Base-by-base conservation (phyloP, 2,113 vertebrate genomes). In the Urocolius indicus region DNA sequence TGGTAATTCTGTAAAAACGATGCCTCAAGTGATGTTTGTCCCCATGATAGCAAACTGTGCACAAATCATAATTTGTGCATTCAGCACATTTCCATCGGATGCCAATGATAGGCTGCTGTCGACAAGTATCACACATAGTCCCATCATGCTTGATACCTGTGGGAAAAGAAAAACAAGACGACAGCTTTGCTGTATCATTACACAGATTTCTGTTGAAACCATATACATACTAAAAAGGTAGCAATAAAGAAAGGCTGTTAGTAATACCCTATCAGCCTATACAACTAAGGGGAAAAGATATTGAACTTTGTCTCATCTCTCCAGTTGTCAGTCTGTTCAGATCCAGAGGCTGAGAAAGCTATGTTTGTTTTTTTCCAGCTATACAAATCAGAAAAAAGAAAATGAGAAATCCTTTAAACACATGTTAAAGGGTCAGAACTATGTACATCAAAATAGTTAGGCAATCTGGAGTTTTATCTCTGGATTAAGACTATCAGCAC, bases 31-130 rank as follows among this genome's bases (percentile, higher is more conserved):
- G 99, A 97, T 99, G 99, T 88, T 99, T 99, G 98, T 99, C 99
- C 88, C 99, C 99, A 9, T 99, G 99, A 96, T 99, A 99, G 97
- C 99, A 99, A 65, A 99, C 99, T 36, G 99, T 99, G 96, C 99
- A 99, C 95, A 99, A 98, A 95, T 99, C 99, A 63, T 99, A 99
- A 98, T 99, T 99, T 20, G 99, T 99, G 97, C 99, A 99, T 88
- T 99, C 99, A 1, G 99, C 99, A 97, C 99, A 99, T 94, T 99
- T 99, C 99, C 99, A 99, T 85, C 99, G 99, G 97, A 99, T 99
- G 68, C 99, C 99, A 90, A 99, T 99, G 98, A 99, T 99, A 30
- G 99, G 99, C 81, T 99, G 99, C 94, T 99, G 99, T 43, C 99
- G 98, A 96, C 99, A 99, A 45, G 99, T 99, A 96, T 99, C 99